Evolutionary conservation across 2,113 vertebrate genomes (phyloP).

Genomic region (Lipophrys pholis): DNA sequence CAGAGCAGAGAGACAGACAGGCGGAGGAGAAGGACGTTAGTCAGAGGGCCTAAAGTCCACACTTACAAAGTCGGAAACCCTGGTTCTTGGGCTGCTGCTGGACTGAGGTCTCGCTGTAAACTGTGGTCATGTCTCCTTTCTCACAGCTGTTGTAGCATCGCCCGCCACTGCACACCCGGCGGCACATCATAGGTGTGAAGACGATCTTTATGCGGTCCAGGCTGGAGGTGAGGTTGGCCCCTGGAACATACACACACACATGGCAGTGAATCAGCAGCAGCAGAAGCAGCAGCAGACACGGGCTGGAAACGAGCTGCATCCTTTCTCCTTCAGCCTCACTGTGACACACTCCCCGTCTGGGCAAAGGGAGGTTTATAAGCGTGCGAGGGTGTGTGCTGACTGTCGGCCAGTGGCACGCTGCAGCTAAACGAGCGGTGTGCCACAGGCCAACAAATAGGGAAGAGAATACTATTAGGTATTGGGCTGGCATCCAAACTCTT

Average conservation of each 20-base stretch:
- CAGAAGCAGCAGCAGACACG: conserved; percentile 65
- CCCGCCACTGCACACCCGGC: conserved; percentile 76
- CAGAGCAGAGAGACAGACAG: conserved; percentile 9
- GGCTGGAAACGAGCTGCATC: conserved; percentile 76
- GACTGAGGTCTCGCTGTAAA: conserved; percentile 82
- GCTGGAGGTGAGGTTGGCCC: conserved; percentile 83
- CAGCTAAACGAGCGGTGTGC: conserved; percentile 69
- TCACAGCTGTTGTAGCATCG: conserved; percentile 84
- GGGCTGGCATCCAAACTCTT: conserved; percentile 73
- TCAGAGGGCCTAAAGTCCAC: conserved; percentile 27
- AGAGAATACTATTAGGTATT: conserved; percentile 67
- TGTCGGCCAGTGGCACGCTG: conserved; percentile 71
- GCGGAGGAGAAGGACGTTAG: conserved; percentile 1
- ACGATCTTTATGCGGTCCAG: conserved; percentile 86
- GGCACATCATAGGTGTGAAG: conserved; percentile 85
- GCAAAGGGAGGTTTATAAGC: conserved; percentile 79
- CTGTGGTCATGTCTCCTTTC: conserved; percentile 84
- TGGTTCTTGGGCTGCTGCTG: conserved; percentile 72
- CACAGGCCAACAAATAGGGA: conserved; percentile 67
- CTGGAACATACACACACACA: conserved; percentile 75
- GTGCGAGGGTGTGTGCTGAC: conserved; percentile 74
- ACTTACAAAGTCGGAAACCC: conserved; percentile 87
- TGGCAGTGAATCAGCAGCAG: conserved; percentile 69
- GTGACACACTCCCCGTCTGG: conserved; percentile 71
- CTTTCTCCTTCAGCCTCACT: conserved; percentile 61